These are phyloP conservation scores for Sebastes trivittatus DNA, from an alignment of 2,797 vertebrate genomes.

Conservation along the genomic window DNA sequence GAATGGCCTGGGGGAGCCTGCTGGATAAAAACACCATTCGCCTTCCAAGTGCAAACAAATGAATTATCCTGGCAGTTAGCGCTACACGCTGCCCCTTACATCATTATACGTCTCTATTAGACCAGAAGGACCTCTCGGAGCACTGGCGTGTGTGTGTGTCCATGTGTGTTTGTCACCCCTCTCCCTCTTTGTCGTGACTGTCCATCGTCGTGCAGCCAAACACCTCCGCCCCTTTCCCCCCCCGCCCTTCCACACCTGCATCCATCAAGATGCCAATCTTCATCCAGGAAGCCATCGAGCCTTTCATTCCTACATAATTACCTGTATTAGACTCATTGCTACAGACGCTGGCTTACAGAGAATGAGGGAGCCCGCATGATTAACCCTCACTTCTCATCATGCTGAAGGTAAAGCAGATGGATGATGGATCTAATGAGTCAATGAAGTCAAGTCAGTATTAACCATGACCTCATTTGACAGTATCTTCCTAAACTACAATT, in stretches of 20 bases:
- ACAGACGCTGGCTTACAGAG: constrained; percentile 32
- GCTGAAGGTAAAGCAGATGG: constrained; percentile 23
- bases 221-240: neutral
- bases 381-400: constrained; percentile 38
- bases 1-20: constrained; percentile 30
- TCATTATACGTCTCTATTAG: constrained; percentile 42
- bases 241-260: constrained; percentile 30
- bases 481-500: constrained; percentile 1
- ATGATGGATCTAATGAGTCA: constrained; percentile 28
- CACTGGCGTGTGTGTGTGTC: neutral
- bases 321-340: constrained; percentile 50
- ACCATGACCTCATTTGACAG: neutral
- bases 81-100: neutral
- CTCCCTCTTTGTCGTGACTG: constrained; percentile 36
- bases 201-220: neutral
- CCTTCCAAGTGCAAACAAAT: constrained; percentile 45
- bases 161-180: neutral
- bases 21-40: constrained; percentile 43
- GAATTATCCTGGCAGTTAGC: constrained; percentile 44
- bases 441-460: constrained; percentile 17
- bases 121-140: constrained; percentile 14
- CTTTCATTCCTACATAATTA: constrained; percentile 72
- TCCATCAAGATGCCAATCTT: constrained; percentile 76
- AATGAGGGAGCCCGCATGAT: constrained; percentile 28
- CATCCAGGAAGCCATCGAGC: constrained; percentile 63